Evolutionary conservation across 2,113 vertebrate species (phyloP).

Genomic region (Myrmophylax atrothorax): DNA sequence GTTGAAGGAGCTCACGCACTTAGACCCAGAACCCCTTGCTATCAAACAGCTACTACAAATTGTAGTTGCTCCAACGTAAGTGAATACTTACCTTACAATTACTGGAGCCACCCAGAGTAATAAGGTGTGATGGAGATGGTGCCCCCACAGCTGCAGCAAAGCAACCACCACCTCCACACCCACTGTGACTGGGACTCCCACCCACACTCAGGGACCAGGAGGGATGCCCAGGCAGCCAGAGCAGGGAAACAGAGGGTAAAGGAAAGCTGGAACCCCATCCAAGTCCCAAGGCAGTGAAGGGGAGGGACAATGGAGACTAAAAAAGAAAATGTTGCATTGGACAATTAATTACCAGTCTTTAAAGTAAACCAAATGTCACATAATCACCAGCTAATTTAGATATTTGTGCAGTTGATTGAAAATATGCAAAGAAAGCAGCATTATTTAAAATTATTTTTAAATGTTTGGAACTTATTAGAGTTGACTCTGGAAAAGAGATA

Average conservation of each 20-base stretch:
- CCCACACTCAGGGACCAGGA: neutral
- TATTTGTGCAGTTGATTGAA: slow-evolving; percentile 63
- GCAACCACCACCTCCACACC: neutral
- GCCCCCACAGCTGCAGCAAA: neutral
- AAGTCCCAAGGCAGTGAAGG: neutral
- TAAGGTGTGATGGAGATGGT: neutral
- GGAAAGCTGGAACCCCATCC: neutral
- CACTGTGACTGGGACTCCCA: neutral
- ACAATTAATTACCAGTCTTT: slow-evolving; percentile 7
- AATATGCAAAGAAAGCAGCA: slow-evolving; percentile 57
- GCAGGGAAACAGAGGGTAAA: rapidly evolving
- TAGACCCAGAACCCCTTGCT: neutral
- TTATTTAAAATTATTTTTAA: slow-evolving; percentile 64
- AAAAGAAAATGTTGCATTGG: neutral
- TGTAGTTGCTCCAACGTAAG: neutral
- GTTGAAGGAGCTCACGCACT: neutral
- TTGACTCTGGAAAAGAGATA: slow-evolving; percentile 39
- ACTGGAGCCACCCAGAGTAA: neutral
- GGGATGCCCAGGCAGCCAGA: neutral
- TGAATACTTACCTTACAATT: neutral
- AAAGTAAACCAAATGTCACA: neutral
- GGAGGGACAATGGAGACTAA: neutral
- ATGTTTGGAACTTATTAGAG: slow-evolving; percentile 56
- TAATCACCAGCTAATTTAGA: slow-evolving; percentile 62
- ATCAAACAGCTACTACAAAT: neutral